Evolutionary conservation across 2,113 vertebrate species (phyloP), one percentile per base, ranked within the genome.

Genomic region (Macheiramphus alcinus): DNA sequence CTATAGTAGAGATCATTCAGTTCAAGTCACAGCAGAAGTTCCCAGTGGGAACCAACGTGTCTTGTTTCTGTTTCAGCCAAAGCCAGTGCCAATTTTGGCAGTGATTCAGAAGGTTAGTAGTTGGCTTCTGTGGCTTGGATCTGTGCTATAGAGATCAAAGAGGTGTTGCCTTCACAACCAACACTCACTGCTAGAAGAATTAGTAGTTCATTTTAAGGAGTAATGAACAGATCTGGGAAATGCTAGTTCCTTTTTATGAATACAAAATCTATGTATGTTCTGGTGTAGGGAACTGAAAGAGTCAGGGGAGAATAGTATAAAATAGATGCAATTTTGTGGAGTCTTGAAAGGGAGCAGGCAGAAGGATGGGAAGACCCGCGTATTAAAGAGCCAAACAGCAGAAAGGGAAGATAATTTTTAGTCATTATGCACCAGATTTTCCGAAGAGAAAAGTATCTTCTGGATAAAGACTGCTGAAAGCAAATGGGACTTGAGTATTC

Each of bases 401-500:
- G 84, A 85, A 70, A 78, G 45, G 36, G 34, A 66, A 76, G 68
- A 50, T 62, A 59, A 93, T 91, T 89, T 94, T 78, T 34, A 73
- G 80, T 48, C 86, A 66, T 91, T 89, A 56, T 40, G 50, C 15
- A 5, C n/a, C 4, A 20, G 63, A 86, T 80, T 94, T 95, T 91
- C 90, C 65, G 23, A 78, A 80, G 59, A 84, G 65, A 68, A 76
- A 73, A 81, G 63, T 27, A 36, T 81, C 59, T 80, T 48, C 53
- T 84, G 80, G 80, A 47, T 88, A 83, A 95, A 87, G 58, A n/a
- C 47, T 59, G 3, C 53, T 55, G 86, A 79, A 86, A 86, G 80
- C 63, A 75, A 89, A 86, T 48, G 55, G 36, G 72, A 62, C 84
- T 74, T 19, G 55, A 13, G 26, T 43, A 16, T 86, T 47, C 73